Base-by-base conservation (phyloP, 2,797 vertebrate species). In the Microhierax caerulescens region DNA sequence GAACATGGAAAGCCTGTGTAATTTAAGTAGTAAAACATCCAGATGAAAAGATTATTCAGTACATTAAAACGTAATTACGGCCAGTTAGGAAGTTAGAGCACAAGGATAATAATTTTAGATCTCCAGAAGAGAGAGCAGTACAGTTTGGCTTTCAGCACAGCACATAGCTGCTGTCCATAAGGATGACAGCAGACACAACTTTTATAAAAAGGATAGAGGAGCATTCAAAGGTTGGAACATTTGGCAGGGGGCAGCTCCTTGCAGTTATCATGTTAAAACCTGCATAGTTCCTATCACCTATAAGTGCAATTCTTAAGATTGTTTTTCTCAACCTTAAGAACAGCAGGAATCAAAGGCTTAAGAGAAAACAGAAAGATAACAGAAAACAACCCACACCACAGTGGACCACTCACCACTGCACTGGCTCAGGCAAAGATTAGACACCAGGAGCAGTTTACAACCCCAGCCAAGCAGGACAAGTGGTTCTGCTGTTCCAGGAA, bases 41-140 rank as follows among this genome's bases (percentile, higher is more conserved):
- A 92, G 79, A 84, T 83, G 50, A 96, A 80, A 93, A 95, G 88
- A 97, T 94, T 91, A 93, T 57, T 90, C 72, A 74, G 45, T 56
- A 74, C 34, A 60, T 90, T 84, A 93, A 94, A 90, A 91, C 37
- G 63, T 54, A 82, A 75, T 91, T 93, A 77, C 10, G 36, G 82
- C 59, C 70, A 82, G 69, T 78, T 80, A 68, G 60, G 67, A 96
- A 72, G 85, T 86, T 85, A 95, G 94, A 95, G 39, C 67, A 37
- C 57, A 54, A 47, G 45, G 64, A 65, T 84, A 92, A 92, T 90
- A 61, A 91, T 54, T 94, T 76, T 59, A 82, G 77, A 36, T 50
- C 50, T 85, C 57, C 50, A 75, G 32, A 95, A 97, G 36, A 64
- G 50, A 75, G 17, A 95, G 30, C 17, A n/a, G 27, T 37, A n/a